Percentiles rank a stretch among this genome's conserved stretches.
These are phyloP conservation scores for Micromesistius poutassou DNA, from an alignment of 2,797 vertebrate species.

Conservation along the genomic window DNA sequence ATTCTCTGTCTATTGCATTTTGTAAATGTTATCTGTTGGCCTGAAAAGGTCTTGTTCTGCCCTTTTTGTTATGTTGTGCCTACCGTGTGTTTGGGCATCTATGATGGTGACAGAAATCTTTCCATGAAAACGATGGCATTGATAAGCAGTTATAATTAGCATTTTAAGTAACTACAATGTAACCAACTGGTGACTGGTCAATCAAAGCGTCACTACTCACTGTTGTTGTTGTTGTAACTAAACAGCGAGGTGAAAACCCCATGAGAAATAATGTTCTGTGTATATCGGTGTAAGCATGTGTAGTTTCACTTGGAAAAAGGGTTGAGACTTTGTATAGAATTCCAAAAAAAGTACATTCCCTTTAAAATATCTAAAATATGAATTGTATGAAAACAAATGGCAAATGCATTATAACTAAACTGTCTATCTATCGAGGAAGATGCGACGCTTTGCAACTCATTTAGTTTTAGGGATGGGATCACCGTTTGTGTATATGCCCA, in stretches of 20 bases:
- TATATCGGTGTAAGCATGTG: constrained; percentile 3
- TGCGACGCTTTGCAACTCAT: not conserved
- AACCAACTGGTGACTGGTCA: not conserved
- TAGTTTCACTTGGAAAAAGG: constrained; percentile 3
- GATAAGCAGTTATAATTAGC: not conserved
- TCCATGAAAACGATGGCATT: not conserved
- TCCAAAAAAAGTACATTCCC: constrained; percentile 3
- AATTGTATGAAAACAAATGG: not conserved
- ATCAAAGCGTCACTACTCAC: not conserved
- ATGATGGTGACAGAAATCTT: constrained; percentile 2
- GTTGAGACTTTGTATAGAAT: constrained; percentile 2
- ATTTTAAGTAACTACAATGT: not conserved
- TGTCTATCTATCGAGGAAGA: not conserved
- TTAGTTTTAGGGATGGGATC: not conserved
- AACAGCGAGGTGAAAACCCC: not conserved
- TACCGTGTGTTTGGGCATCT: not conserved
- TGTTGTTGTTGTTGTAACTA: constrained; percentile 1
- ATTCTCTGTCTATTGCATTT: constrained; percentile 6
- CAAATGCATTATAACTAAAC: not conserved
- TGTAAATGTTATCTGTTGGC: constrained; percentile 5
- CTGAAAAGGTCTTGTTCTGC: not conserved
- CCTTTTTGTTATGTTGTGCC: constrained; percentile 14
- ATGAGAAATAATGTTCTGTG: not conserved
- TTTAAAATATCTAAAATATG: not conserved
- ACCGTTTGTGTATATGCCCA: not conserved